phyloP scores from a whole-genome alignment of 2,113 vertebrate species.

The Xenopus borealis region DNA sequence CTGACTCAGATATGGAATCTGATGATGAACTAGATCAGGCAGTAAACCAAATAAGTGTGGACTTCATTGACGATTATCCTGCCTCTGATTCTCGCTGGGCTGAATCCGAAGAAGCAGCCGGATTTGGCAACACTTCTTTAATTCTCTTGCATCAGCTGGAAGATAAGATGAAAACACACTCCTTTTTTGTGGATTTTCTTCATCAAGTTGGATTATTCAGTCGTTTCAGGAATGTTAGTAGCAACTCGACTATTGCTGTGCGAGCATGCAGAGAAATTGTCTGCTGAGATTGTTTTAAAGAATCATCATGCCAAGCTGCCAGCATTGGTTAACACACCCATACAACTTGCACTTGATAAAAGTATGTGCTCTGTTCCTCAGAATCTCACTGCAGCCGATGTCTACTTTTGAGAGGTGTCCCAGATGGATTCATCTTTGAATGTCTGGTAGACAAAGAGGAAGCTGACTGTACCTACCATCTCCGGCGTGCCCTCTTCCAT shows the following conservation, averaged over 20 bases:
- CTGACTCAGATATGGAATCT: constrained; percentile 61
- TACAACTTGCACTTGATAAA: constrained; percentile 71
- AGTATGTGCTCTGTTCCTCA: constrained; percentile 63
- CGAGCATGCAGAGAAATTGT: constrained; percentile 89
- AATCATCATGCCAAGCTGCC: constrained; percentile 82
- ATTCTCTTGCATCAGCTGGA: constrained; percentile 96
- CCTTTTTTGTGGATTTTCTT: constrained; percentile 89
- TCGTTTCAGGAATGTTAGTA: constrained; percentile 72
- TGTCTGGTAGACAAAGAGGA: constrained; percentile 89
- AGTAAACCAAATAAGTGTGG: constrained; percentile 83
- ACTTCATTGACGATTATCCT: constrained; percentile 93
- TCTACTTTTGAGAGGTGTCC: constrained; percentile 98
- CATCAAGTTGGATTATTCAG: constrained; percentile 84
- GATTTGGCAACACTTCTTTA: constrained; percentile 86
- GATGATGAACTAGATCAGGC: constrained; percentile 75
- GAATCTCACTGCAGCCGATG: constrained; percentile 85
- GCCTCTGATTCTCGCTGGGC: constrained; percentile 96
- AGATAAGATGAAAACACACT: constrained; percentile 95
- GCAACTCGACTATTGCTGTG: constrained; percentile 85
- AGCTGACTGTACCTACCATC: too few relatives aligned
- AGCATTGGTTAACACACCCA: constrained; percentile 80
- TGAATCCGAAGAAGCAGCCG: constrained; percentile 85
- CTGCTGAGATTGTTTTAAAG: constrained; percentile 85
- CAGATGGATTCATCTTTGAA: constrained; percentile 86
- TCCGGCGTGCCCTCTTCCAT: too few relatives aligned